These are phyloP conservation scores for Eulimnadia texana DNA, from an alignment of 1,140 invertebrate genomes.

Conservation along the genomic window DNA sequence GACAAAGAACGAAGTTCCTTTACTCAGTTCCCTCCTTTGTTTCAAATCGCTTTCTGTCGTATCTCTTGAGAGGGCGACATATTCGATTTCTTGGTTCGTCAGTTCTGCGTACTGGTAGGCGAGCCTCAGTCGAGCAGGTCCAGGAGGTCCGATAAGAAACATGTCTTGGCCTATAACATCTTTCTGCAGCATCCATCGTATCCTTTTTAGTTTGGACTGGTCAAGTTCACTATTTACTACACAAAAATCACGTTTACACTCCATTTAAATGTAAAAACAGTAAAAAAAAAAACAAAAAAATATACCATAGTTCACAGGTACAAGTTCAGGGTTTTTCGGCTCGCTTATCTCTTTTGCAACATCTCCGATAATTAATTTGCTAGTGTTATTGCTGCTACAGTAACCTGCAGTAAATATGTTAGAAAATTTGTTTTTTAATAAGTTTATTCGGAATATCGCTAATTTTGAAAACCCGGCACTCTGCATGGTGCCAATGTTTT, in stretches of 20 bases:
- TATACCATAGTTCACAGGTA: slow-evolving; percentile 72
- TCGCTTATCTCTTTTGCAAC: slow-evolving; percentile 46
- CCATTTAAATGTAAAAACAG: slow-evolving; percentile 16
- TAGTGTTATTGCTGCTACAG: background rate
- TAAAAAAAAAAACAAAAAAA: slow-evolving; percentile 25
- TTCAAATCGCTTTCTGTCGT: slow-evolving; percentile 95
- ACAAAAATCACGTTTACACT: slow-evolving; percentile 18
- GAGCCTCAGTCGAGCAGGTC: slow-evolving; percentile 56
- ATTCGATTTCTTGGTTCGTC: slow-evolving; percentile 78
- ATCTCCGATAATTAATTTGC: slow-evolving; percentile 52
- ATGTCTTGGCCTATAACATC: slow-evolving; percentile 86
- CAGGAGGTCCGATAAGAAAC: slow-evolving; percentile 83
- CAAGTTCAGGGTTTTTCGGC: slow-evolving; percentile 55
- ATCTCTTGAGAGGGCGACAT: slow-evolving; percentile 82
- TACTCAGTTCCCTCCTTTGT: slow-evolving; percentile 79
- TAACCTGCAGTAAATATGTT: background rate
- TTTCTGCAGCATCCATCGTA: slow-evolving; percentile 91
- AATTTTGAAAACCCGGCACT: no score
- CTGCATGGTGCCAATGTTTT: no score
- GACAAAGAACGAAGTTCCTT: slow-evolving; percentile 75
- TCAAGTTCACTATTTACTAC: slow-evolving; percentile 39
- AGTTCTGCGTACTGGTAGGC: slow-evolving; percentile 78
- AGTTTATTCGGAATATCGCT: no score
- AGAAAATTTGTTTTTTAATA: background rate
- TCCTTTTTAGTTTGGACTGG: slow-evolving; percentile 61